These are phyloP conservation scores for Drosophila ananassae DNA, from an alignment of 1,140 invertebrate genomes.

Conservation along the genomic window DNA sequence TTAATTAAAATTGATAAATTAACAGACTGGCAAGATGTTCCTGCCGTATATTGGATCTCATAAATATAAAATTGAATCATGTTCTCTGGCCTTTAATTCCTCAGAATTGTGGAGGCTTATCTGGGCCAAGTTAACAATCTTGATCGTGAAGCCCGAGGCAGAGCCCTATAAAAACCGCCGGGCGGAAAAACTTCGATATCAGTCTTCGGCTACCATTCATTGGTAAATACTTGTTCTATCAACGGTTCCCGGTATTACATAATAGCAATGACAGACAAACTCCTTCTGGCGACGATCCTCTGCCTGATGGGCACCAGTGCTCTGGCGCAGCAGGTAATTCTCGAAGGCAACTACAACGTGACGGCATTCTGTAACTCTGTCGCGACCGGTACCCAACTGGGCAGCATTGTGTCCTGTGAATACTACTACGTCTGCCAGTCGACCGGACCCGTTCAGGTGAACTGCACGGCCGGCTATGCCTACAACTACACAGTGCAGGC, in stretches of 20 bases:
- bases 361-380: constrained; percentile 49
- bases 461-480: constrained; percentile 39
- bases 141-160: constrained; percentile 19
- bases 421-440: constrained; percentile 48
- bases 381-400: constrained; percentile 33
- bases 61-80: constrained; percentile 64
- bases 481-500: constrained; percentile 25
- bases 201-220: constrained; percentile 39
- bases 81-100: constrained; percentile 31
- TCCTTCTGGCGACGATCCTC: constrained; percentile 43
- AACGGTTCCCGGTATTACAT: constrained; percentile 12
- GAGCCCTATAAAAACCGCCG: constrained; percentile 36
- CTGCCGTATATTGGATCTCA: constrained; percentile 22
- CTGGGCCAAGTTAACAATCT: constrained; percentile 34
- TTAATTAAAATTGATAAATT: constrained; percentile 65
- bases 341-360: constrained; percentile 66
- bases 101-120: constrained; percentile 26
- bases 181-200: constrained; percentile 31
- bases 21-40: constrained; percentile 23
- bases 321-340: constrained; percentile 14
- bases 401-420: constrained; percentile 48
- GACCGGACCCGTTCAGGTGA: constrained; percentile 27
- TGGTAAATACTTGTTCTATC: constrained; percentile 23
- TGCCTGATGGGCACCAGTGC: constrained; percentile 41
- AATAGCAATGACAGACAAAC: constrained; percentile 48